Evolutionary conservation across 1,140 invertebrate genomes (phyloP), one percentile per base, ranked within the genome.

Genomic region (Drosophila neocordata): DNA sequence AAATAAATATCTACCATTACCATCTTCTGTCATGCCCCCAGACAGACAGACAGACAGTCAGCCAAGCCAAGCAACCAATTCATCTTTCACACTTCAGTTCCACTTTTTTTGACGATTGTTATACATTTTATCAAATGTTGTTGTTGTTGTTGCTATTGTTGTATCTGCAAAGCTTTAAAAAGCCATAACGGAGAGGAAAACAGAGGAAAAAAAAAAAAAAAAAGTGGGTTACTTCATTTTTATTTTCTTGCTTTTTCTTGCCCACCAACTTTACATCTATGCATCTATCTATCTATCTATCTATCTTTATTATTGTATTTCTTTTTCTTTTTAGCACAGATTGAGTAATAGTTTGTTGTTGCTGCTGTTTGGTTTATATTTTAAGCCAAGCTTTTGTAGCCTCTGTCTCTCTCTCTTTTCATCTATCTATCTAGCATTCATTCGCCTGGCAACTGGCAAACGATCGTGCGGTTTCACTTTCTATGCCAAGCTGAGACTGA

Each of bases 191-290:
- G 65, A 34, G 53, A 56, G 53, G 69, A 79, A 68, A 75, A 85
- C 67, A 52, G 27, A 31, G 27, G 27, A 31, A 31, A 6, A 79
- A 69, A 80, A 77, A 80, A 71, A 78, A 62, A 87, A 82, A 83
- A 85, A 85, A 85, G 81, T 87, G 82, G 81, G 81, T 85, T 85
- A 85, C 81, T 85, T 85, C 82, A 85, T 70, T 85, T 87, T 85
- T 75, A 87, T 85, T 85, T 85, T 85, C 82, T 78, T 82, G 82
- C 82, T 59, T 77, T 77, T 69, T 73, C 61, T 61, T 69, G 57
- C 82, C 34, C 68, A 63, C 62, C 44, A 34, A 58, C 70, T 82
- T 75, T 78, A 76, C 75, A 82, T 79, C 65, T 69, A 59, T 79
- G 64, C 68, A 73, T 87, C 83, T 88, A 88, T 89, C 75, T 68